phyloP scores from a whole-genome alignment of 2,797 vertebrate genomes.

The Phoxinus dragarum region DNA sequence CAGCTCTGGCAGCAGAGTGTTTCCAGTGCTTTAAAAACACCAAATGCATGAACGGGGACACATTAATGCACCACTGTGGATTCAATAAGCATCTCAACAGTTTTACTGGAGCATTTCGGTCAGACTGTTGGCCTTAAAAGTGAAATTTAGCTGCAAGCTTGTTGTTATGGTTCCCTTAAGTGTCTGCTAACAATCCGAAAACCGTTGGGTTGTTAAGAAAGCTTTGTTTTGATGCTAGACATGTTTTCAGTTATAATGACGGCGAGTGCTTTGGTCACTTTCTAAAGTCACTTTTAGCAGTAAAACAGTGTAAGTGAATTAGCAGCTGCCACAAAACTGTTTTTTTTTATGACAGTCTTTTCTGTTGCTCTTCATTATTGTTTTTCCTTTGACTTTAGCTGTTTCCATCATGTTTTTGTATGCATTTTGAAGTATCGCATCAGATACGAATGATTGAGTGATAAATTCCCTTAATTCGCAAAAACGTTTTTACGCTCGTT shows the following conservation, averaged over 20 bases:
- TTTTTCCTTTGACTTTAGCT: neutral
- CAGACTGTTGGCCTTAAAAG: neutral
- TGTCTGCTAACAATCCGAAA: slow-evolving; percentile 16
- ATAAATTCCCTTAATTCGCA: no score
- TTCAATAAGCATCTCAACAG: slow-evolving; percentile 19
- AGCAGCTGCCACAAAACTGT: neutral
- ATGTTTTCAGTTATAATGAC: neutral
- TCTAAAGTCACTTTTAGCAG: neutral
- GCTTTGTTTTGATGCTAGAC: slow-evolving; percentile 10
- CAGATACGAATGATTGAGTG: no score
- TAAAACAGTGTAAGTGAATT: neutral
- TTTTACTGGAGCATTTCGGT: slow-evolving; percentile 26
- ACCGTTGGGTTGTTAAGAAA: neutral
- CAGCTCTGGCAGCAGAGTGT: slow-evolving; percentile 7
- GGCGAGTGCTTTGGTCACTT: neutral
- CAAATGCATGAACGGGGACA: neutral
- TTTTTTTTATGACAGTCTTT: neutral
- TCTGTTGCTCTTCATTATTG: neutral
- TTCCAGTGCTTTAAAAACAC: neutral
- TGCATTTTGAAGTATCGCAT: neutral
- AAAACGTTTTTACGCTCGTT: no score
- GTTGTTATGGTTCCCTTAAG: slow-evolving; percentile 15
- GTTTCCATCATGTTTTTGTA: neutral
- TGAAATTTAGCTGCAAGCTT: slow-evolving; percentile 11
- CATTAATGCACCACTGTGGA: slow-evolving; percentile 13